These are phyloP conservation scores for Zaprionus gabonicus DNA, from an alignment of 1,140 invertebrate genomes.

Conservation along the genomic window DNA sequence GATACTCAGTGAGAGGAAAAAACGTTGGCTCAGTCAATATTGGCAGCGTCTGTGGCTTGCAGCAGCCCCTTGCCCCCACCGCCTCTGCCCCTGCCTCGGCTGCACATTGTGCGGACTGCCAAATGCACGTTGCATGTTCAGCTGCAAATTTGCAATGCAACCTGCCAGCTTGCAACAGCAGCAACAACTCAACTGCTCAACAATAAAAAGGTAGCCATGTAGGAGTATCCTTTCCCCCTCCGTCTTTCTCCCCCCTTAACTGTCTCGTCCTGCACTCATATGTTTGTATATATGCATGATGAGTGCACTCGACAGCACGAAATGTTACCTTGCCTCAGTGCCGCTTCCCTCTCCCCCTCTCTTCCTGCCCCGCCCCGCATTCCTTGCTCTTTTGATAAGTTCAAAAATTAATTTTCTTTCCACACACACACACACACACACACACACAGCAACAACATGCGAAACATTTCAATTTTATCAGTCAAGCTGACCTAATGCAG, in stretches of 20 bases:
- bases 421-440: conserved; percentile 23
- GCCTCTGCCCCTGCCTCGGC: not conserved
- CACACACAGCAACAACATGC: conserved; percentile 11
- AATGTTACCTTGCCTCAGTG: conserved; percentile 56
- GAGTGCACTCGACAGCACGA: conserved; percentile 77
- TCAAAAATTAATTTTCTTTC: conserved; percentile 51
- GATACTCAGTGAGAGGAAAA: conserved; percentile 51
- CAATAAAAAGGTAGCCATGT: conserved; percentile 63
- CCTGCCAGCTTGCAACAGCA: conserved; percentile 53
- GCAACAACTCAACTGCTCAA: conserved; percentile 41
- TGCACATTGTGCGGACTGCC: conserved; percentile 73
- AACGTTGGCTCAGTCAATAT: conserved; percentile 72
- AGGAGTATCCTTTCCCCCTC: conserved; percentile 23
- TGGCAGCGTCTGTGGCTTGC: conserved; percentile 74
- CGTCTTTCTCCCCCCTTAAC: not conserved
- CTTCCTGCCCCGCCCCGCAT: conserved; percentile 15
- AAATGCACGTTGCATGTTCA: conserved; percentile 80
- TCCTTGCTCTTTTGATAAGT: conserved; percentile 51
- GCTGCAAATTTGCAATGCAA: conserved; percentile 77
- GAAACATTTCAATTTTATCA: conserved; percentile 56
- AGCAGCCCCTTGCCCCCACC: not conserved
- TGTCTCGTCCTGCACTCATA: conserved; percentile 32
- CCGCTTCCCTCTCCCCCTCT: not conserved
- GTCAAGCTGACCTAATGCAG: conserved; percentile 51
- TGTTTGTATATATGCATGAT: conserved; percentile 72